A percentile compares a stretch with the other conserved stretches of the same genome.
phyloP scores from a whole-genome alignment of 1,140 invertebrate species.

The Idris sp. region DNA sequence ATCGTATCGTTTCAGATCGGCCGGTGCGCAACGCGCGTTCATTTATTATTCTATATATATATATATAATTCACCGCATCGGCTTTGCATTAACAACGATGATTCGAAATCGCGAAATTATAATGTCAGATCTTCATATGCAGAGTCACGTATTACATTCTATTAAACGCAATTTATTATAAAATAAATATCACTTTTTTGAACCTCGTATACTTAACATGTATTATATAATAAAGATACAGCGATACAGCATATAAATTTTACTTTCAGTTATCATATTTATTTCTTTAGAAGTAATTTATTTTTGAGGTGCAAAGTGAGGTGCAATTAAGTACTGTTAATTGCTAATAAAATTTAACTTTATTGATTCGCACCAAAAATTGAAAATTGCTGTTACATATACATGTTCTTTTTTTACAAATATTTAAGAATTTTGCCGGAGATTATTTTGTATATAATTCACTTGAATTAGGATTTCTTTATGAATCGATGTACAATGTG shows the following conservation, averaged over 20 bases:
- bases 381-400: too few relatives aligned
- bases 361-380: too few relatives aligned
- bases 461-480: too few relatives aligned
- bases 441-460: too few relatives aligned
- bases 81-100: conserved; percentile 56
- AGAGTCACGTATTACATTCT: conserved; percentile 52
- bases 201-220: conserved; percentile 22
- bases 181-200: conserved; percentile 29
- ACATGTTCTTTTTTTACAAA: too few relatives aligned
- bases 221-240: conserved; percentile 29
- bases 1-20: conserved; percentile 57
- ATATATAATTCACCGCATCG: too few relatives aligned
- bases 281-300: conserved; percentile 23
- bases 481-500: too few relatives aligned
- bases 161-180: conserved; percentile 56
- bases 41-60: conserved; percentile 63
- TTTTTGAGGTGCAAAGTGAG: background rate
- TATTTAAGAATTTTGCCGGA: too few relatives aligned
- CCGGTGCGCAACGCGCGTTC: conserved; percentile 62
- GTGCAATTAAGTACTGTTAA: too few relatives aligned
- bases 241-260: conserved; percentile 16
- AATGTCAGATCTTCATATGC: conserved; percentile 47
- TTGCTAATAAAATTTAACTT: too few relatives aligned
- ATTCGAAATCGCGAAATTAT: conserved; percentile 58
- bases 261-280: conserved; percentile 17